Evolutionary conservation across 2,797 vertebrate genomes (phyloP).

Genomic region (Hephaestus fuliginosus): DNA sequence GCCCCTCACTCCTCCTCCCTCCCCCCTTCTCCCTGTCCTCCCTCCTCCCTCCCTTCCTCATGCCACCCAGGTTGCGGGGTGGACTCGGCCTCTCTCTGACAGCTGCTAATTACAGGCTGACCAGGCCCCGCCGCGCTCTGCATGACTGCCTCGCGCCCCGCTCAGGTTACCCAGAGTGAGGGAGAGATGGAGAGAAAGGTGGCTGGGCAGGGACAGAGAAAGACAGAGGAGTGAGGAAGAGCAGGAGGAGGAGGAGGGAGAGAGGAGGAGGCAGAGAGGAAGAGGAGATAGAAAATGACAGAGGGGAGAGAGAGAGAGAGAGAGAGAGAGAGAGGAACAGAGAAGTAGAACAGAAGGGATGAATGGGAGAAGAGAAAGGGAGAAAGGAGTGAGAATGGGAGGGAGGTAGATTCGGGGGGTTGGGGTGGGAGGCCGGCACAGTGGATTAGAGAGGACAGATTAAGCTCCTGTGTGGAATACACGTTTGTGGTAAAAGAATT

Average conservation of each 20-base stretch:
- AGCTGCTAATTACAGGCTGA: slow-evolving; percentile 91
- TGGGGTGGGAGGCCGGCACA: slow-evolving; percentile 49
- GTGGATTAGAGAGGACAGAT: slow-evolving; percentile 87
- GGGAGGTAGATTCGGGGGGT: slow-evolving; percentile 64
- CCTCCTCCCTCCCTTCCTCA: slow-evolving; percentile 64
- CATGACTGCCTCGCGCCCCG: slow-evolving; percentile 87
- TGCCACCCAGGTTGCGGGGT: slow-evolving; percentile 91
- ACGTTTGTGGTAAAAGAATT: slow-evolving; percentile 76
- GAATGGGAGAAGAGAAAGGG: slow-evolving; percentile 65
- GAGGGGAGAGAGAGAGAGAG: slow-evolving; percentile 22
- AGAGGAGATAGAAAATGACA: slow-evolving; percentile 26
- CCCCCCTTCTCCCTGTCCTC: slow-evolving; percentile 11
- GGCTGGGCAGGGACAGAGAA: slow-evolving; percentile 59
- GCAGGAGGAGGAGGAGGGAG: slow-evolving; percentile 37
- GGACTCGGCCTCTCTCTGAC: slow-evolving; percentile 85
- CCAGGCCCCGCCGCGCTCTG: slow-evolving; percentile 87
- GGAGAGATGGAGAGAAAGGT: slow-evolving; percentile 76
- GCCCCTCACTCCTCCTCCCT: slow-evolving; percentile 67
- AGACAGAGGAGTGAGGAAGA: slow-evolving; percentile 42
- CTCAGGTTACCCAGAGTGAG: slow-evolving; percentile 85
- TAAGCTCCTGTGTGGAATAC: slow-evolving; percentile 84
- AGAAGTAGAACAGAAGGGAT: slow-evolving; percentile 62
- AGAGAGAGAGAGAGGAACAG: slow-evolving; percentile 43
- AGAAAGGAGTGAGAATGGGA: slow-evolving; percentile 54
- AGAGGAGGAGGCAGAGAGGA: slow-evolving; percentile 62